Base-by-base conservation (phyloP, 2,113 vertebrate species). In the Cephalophus harveyi region DNA sequence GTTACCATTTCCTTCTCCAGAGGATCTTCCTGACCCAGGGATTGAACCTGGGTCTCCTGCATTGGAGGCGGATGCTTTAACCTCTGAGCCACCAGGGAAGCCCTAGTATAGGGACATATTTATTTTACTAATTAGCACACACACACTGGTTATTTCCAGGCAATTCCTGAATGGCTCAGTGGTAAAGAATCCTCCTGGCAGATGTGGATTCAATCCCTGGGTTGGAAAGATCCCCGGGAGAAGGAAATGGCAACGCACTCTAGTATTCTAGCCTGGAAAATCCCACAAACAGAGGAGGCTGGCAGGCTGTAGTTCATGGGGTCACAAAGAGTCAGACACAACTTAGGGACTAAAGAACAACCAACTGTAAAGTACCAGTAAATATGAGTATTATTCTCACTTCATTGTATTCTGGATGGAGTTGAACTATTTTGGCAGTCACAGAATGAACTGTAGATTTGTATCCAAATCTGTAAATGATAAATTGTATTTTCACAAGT, bases 41-140 rank as follows among this genome's bases (percentile, higher is more conserved):
- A 33, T 2, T 7, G 60, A 62, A 62, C 14, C 28, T 33, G 60
- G 60, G 28, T 62, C 60, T 62, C 13, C 14, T 7, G 6, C 60
- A 33, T 7, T 33, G 60, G 13, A 7, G 28, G 28, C 28, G 16
- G 60, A 33, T 0, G 14, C 60, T 62, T 62, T 62, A 62, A 62
- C 14, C 14, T 3, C 60, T 62, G 60, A 62, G 60, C 28, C 60
- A 62, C 60, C 60, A 62, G 28, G 60, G 28, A 62, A 62, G 28
- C 13, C 4, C 3, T 10, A 11, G 1, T 3, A 6, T 7, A 11
- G 1, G 27, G 64, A 12, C 15, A 6, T 7, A 43, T 43, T 27
- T 76, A 76, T 76, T 76, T 43, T 43, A 76, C 71, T 76, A 76
- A 76, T 76, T 76, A 43, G 71, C 71, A 43, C 23, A 76, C 5